Evolutionary conservation across 2,113 vertebrate genomes (phyloP).

Genomic region (Aramus guarauna): DNA sequence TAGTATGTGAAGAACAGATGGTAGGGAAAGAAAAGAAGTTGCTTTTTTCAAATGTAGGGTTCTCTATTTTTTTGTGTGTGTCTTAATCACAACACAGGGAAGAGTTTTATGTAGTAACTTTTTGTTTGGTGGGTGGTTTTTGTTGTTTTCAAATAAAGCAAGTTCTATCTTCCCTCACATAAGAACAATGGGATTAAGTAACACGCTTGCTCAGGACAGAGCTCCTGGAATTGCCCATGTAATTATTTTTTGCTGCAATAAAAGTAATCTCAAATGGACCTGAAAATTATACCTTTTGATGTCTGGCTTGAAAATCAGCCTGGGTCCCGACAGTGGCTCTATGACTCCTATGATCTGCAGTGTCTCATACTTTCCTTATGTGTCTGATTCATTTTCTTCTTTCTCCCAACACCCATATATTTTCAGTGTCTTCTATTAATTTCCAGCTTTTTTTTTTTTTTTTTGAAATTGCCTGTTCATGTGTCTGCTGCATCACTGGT

Average conservation of each 20-base stretch:
- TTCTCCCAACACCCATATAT: background rate
- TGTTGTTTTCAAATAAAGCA: background rate
- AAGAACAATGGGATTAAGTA: background rate
- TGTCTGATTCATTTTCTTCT: background rate
- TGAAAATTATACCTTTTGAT: background rate
- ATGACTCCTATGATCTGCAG: background rate
- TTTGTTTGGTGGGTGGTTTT: background rate
- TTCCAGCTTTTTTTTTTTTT: background rate
- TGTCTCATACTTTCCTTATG: background rate
- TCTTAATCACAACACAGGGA: too few relatives aligned
- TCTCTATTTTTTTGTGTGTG: accelerated
- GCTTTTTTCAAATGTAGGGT: background rate
- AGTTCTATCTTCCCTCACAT: background rate
- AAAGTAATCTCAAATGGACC: background rate
- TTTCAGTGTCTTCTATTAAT: background rate
- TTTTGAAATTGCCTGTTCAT: background rate
- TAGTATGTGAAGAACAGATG: background rate
- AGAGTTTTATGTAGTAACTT: background rate
- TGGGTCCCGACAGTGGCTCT: background rate
- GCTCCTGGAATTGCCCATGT: background rate
- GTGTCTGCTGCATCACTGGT: background rate
- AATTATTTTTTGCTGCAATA: background rate
- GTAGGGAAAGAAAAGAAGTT: background rate
- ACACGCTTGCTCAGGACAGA: background rate
- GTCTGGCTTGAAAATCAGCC: background rate